Evolutionary conservation across 2,797 vertebrate species (phyloP), one percentile per base, ranked within the genome.

Genomic region (Manis pentadactyla): DNA sequence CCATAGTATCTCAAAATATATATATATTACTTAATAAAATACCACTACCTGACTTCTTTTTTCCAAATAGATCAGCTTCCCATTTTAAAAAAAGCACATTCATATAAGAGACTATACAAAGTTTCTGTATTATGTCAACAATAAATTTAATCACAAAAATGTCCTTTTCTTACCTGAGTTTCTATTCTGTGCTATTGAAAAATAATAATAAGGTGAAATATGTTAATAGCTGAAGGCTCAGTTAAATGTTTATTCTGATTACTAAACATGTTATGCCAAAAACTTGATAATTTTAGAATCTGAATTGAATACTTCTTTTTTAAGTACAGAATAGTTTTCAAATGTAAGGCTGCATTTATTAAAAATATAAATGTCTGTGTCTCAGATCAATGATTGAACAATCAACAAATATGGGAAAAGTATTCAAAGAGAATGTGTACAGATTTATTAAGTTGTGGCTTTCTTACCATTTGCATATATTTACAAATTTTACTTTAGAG

Each of bases 181-280:
- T 77, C 46, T 79, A 25, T 75, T 51, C 4, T 37, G 69, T 87
- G 42, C 12, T 88, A 78, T 18, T 85, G 61, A 75, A 91, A 95
- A 64, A 46, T 46, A 46, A 46, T 19, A 73, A 89, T 19, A 88
- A 93, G 82, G 11, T 90, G 13, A 97, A 97, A 71, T 88, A 90
- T 42, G 15, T 31, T 63, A 64, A 42, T 63, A 14, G 4, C 11
- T 64, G 27, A 90, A 69, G 61, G 86, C 2, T 78, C 14, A 42
- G 31, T 89, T 66, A 53, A 96, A 75, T 84, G 14, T 42, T 73
- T 93, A 79, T 89, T 23, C 7, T 37, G 37, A 90, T 7, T 87
- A 15, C 7, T 92, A 73, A 93, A 42, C 55, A 75, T 46, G 19
- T 0, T 55, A 2, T 91, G 27, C 9, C 34, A 77, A 63, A 77